A percentile compares a stretch with the other conserved stretches of the same genome.
Evolutionary conservation across 1,140 invertebrate species (phyloP).

Genomic region (Trachymyrmex septentrionalis): DNA sequence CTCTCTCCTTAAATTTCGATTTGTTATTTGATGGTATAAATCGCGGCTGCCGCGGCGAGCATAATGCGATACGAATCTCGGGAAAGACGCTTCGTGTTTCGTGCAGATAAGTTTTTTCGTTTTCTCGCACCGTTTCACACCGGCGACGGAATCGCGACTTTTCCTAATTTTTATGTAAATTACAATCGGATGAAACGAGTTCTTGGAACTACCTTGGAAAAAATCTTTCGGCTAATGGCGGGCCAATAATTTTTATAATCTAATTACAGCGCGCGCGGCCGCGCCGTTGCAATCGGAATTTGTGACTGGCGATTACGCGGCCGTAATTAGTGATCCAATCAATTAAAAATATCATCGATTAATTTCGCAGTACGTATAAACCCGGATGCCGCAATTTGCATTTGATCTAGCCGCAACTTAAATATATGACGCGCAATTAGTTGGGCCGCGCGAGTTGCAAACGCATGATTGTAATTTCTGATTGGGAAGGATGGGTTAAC

Average conservation of each 20-base stretch:
- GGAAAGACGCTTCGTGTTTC: background rate
- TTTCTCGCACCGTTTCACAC: background rate
- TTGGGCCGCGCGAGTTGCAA: constrained; percentile 54
- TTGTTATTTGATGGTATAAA: constrained; percentile 18
- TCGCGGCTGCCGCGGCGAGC: background rate
- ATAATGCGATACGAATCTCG: background rate
- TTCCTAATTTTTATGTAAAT: constrained; percentile 25
- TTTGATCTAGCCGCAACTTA: constrained; percentile 65
- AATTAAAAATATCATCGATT: constrained; percentile 64
- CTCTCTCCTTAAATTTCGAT: constrained; percentile 41
- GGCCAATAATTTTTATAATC: constrained; percentile 57
- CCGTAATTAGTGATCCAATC: constrained; percentile 63
- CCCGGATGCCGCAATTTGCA: constrained; percentile 59
- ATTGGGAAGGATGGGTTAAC: constrained; percentile 63
- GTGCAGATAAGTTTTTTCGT: background rate
- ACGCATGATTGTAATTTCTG: constrained; percentile 65
- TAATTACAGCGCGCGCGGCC: constrained; percentile 18
- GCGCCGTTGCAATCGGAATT: constrained; percentile 29
- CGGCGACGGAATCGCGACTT: background rate
- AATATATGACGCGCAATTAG: constrained; percentile 65
- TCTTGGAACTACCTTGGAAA: background rate
- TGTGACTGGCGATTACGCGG: constrained; percentile 54
- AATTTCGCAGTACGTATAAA: constrained; percentile 55
- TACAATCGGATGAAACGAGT: background rate
- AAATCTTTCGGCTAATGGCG: background rate